These are phyloP conservation scores for Spodoptera exigua DNA, from an alignment of 2,888 invertebrate species.

Conservation along the genomic window DNA sequence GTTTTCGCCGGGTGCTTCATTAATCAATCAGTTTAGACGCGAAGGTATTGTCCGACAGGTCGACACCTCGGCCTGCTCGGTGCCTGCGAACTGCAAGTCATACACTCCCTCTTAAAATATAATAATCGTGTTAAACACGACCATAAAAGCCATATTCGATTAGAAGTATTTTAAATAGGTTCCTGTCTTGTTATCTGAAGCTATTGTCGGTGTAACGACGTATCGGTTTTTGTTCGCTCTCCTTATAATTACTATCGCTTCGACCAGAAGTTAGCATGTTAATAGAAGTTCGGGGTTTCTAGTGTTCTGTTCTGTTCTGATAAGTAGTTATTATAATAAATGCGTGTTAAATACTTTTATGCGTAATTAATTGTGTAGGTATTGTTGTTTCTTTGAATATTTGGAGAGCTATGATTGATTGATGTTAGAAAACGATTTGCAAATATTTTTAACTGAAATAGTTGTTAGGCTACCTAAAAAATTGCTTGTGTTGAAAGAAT, in stretches of 20 bases:
- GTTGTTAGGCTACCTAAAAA: background rate
- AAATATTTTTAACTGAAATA: background rate
- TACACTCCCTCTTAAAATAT: slow-evolving; percentile 86
- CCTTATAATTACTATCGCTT: slow-evolving; percentile 76
- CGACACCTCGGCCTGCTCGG: slow-evolving; percentile 80
- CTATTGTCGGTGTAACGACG: slow-evolving; percentile 80
- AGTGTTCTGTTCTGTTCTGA: slow-evolving; percentile 24
- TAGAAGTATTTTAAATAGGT: slow-evolving; percentile 85
- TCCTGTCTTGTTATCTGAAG: slow-evolving; percentile 83
- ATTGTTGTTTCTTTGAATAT: slow-evolving; percentile 20
- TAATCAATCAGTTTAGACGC: slow-evolving; percentile 84
- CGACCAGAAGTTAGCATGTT: slow-evolving; percentile 44
- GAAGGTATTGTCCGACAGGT: slow-evolving; percentile 83
- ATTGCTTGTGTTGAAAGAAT: background rate
- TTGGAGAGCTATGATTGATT: slow-evolving; percentile 6
- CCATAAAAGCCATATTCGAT: slow-evolving; percentile 88
- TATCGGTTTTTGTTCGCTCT: slow-evolving; percentile 77
- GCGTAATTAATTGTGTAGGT: background rate
- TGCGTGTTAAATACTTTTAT: slow-evolving; percentile 18
- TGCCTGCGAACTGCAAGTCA: slow-evolving; percentile 85
- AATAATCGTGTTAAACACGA: slow-evolving; percentile 89
- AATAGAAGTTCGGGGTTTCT: slow-evolving; percentile 41
- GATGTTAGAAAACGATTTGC: background rate
- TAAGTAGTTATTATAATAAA: slow-evolving; percentile 41
- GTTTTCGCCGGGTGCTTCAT: slow-evolving; percentile 85